Percentiles rank a stretch among this genome's conserved stretches.
phyloP scores from a whole-genome alignment of 1,140 invertebrate genomes.

The Brachystomella parvula region DNA sequence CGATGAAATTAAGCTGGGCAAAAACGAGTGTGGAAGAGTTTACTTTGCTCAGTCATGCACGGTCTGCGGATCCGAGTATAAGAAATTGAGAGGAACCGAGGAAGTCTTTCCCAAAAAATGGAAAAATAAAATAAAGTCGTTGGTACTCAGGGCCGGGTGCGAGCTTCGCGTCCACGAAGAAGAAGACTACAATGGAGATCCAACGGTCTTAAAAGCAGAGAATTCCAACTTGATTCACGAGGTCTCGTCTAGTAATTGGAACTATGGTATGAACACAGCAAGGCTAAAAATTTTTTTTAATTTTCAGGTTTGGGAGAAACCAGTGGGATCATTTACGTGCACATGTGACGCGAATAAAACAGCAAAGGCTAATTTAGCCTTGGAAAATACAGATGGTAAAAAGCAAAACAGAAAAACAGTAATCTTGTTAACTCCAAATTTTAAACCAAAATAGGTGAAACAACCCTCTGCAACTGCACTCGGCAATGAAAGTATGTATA shows the following conservation, averaged over 20 bases:
- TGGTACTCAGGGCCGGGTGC: conserved; percentile 15
- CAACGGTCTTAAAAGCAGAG: not conserved
- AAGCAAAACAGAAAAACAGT: not conserved
- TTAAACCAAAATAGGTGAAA: not conserved
- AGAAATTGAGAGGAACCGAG: conserved; percentile 9
- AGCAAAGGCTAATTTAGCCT: too few relatives aligned
- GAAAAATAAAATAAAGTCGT: not conserved
- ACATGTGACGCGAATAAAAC: too few relatives aligned
- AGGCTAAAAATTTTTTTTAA: too few relatives aligned
- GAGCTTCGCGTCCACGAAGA: conserved; percentile 11
- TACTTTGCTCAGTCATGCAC: conserved; percentile 20
- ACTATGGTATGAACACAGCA: not conserved
- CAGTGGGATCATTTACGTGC: not conserved
- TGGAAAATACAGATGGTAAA: not conserved
- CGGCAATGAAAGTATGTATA: too few relatives aligned
- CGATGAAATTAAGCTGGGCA: conserved; percentile 17
- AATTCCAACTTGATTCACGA: not conserved
- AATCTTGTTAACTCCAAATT: not conserved
- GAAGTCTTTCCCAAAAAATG: not conserved
- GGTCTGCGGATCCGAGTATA: conserved; percentile 20
- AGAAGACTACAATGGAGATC: conserved; percentile 23
- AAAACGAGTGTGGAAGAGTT: conserved; percentile 15
- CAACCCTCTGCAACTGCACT: too few relatives aligned
- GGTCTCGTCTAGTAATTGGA: not conserved
- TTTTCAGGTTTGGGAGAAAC: not conserved